Base-by-base conservation (phyloP, 2,888 invertebrate genomes). In the Oasisia sp. region DNA sequence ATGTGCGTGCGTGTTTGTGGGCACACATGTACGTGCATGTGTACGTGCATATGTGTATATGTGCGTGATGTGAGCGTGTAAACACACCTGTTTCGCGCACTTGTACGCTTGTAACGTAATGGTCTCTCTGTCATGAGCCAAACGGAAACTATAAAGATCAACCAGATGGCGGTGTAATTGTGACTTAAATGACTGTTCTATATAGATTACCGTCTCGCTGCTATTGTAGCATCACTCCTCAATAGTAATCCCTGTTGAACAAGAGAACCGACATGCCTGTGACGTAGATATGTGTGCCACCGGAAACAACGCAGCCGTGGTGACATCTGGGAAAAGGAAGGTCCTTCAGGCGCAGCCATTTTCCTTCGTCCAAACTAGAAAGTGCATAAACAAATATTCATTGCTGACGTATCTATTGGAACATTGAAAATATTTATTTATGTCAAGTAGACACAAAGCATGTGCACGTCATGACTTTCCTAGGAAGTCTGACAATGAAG, bases 301-400 rank as follows among this genome's bases (percentile, higher is more conserved):
- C 90, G 27, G 92, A 89, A n/a, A 92, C 89, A 0, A 90, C 91
- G 7, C 91, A 38, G 50, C 92, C 92, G 56, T 92, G 92, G 38
- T 92, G 92, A 89, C 92, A 92, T 12, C 92, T 38, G 27, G 92
- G 91, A 91, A 92, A 92, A 3, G 92, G 92, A 27, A 92, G 91
- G 19, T 92, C 92, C 91, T 91, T 92, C 56, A 91, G 32, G 32
- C 56, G 89, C 32, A 91, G 32, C 92, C 92, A 92, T n/a, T 38
- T 19, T 38, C 56, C 89, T 32, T 91, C 92, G 19, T 89, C 90
- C 27, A 92, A 56, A 74, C 74, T 74, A 74, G 74, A 74, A n/a
- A n/a, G 7, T 74, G 74, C 27, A 74, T 74, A 74, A 74, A 74
- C 27, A 7, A 74, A 19, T 7, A 74, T 27, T 74, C 19, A 19